Percentiles rank a stretch among this genome's conserved stretches.
Conservation (phyloP, 2,888 invertebrate genomes). For the Mallateleia sp. region DNA sequence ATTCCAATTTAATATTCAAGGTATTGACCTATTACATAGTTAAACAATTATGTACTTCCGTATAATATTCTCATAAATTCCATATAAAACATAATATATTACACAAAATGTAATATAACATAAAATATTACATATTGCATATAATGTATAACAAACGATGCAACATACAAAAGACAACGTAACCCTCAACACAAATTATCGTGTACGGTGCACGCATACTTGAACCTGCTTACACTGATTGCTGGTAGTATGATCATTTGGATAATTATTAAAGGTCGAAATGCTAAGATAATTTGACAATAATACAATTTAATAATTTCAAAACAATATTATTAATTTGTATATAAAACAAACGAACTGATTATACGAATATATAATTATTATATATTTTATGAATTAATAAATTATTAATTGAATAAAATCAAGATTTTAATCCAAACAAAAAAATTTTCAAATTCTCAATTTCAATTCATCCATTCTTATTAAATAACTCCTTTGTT, state of each 20-base stretch:
- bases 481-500: too few species aligned
- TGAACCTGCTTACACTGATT: slow-evolving; percentile 38
- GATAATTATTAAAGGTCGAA: slow-evolving; percentile 50
- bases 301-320: neutral
- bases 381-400: too few species aligned
- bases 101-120: neutral
- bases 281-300: slow-evolving; percentile 29
- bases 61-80: neutral
- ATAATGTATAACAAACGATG: slow-evolving; percentile 38
- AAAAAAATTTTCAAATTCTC: too few species aligned
- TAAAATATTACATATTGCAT: neutral
- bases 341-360: too few species aligned
- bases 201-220: slow-evolving; percentile 37
- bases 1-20: too few species aligned
- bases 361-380: too few species aligned
- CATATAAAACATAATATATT: slow-evolving; percentile 2
- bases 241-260: slow-evolving; percentile 22
- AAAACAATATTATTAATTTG: neutral
- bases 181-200: slow-evolving; percentile 47
- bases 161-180: slow-evolving; percentile 45
- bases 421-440: too few species aligned
- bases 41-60: neutral
- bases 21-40: too few species aligned
- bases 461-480: too few species aligned
- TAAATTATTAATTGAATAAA: too few species aligned